These are phyloP conservation scores for Temnothorax rugatulus DNA, from an alignment of 2,888 invertebrate species.

Conservation along the genomic window DNA sequence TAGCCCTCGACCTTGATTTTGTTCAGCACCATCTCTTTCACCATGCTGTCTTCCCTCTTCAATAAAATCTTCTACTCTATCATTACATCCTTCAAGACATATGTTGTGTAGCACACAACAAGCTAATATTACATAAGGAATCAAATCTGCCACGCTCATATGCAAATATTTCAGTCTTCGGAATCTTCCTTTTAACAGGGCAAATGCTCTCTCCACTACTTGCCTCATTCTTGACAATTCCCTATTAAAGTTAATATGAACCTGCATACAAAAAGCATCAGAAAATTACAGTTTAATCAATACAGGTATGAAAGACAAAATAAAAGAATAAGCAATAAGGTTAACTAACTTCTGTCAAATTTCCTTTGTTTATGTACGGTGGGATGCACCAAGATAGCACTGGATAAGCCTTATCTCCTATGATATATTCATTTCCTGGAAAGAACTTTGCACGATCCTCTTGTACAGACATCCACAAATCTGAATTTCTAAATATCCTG, in stretches of 20 bases:
- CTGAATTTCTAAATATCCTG: neutral
- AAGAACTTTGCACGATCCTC: neutral
- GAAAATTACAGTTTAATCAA: neutral
- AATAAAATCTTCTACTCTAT: too few relatives aligned
- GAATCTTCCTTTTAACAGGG: neutral
- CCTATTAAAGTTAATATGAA: neutral
- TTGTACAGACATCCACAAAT: neutral
- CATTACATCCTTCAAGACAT: too few relatives aligned
- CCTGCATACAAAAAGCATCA: neutral
- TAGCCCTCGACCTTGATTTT: too few relatives aligned
- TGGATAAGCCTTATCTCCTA: conserved; percentile 5
- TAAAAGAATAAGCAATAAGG: neutral
- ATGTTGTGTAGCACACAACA: too few relatives aligned
- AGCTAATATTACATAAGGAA: too few relatives aligned
- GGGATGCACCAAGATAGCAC: neutral
- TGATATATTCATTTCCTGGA: neutral
- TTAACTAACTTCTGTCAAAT: neutral
- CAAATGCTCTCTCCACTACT: neutral
- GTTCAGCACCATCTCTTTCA: too few relatives aligned
- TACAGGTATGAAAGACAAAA: neutral
- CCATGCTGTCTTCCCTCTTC: too few relatives aligned
- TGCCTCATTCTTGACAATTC: neutral
- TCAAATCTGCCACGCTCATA: neutral
- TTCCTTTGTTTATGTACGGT: neutral
- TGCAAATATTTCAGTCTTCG: neutral